These are phyloP conservation scores for Melanocharis versteri DNA, from an alignment of 2,113 vertebrate species.

Conservation along the genomic window DNA sequence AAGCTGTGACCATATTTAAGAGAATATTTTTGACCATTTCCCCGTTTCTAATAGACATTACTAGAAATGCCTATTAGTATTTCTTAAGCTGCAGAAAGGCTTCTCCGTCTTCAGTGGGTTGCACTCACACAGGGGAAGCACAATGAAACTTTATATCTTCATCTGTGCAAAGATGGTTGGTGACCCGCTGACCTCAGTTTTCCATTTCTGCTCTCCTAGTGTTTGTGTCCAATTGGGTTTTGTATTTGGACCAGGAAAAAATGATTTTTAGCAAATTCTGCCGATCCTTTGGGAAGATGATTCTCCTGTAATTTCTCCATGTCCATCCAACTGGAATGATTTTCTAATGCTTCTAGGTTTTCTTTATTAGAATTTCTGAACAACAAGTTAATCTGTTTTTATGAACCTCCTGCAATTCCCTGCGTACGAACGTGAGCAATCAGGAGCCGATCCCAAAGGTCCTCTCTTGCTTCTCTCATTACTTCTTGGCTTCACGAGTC, in stretches of 20 bases:
- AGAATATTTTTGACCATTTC: background rate
- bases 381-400: background rate
- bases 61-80: background rate
- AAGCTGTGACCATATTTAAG: background rate
- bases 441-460: background rate
- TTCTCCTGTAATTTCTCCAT: background rate
- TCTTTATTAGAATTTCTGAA: conserved; percentile 2
- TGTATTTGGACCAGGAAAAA: conserved; percentile 1
- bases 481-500: background rate
- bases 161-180: background rate
- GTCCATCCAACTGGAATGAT: background rate
- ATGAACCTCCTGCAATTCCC: background rate
- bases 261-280: background rate
- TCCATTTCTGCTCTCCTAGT: background rate
- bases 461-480: background rate
- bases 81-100: background rate
- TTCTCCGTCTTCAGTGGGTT: background rate
- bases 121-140: background rate
- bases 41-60: background rate
- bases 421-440: background rate
- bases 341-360: background rate
- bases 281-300: background rate
- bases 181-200: background rate
- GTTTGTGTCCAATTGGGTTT: background rate
- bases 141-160: background rate